Evolutionary conservation across 2,113 vertebrate species (phyloP).

Genomic region (Ophiodon elongatus): DNA sequence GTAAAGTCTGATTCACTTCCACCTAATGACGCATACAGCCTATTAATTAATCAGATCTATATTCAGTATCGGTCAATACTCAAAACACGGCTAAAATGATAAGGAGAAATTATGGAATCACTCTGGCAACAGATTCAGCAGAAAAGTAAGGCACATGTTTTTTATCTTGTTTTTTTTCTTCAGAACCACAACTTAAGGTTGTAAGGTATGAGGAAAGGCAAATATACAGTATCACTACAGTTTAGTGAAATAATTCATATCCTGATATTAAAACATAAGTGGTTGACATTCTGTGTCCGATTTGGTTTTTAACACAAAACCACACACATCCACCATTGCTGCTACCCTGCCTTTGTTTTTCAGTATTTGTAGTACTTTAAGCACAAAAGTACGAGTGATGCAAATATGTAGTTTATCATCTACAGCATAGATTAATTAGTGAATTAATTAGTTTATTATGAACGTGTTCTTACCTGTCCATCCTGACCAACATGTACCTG

Average conservation of each 20-base stretch:
- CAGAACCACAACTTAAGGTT: neutral
- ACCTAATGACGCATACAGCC: neutral
- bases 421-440: neutral
- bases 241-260: neutral
- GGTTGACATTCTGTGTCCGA: neutral
- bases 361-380: neutral
- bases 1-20: neutral
- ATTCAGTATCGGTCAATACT: neutral
- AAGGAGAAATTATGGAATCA: neutral
- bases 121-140: neutral
- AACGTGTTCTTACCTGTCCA: slow-evolving; percentile 90
- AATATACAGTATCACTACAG: neutral
- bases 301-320: neutral
- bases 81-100: neutral
- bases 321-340: neutral
- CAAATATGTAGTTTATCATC: neutral
- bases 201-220: neutral
- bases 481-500: slow-evolving; percentile 97
- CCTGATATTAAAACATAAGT: neutral
- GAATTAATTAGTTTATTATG: neutral
- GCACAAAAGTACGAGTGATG: slow-evolving; percentile 1
- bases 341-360: neutral
- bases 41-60: neutral
- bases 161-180: neutral
- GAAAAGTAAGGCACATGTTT: neutral